phyloP scores from a whole-genome alignment of 2,888 invertebrate genomes.

The Plebejus argus region DNA sequence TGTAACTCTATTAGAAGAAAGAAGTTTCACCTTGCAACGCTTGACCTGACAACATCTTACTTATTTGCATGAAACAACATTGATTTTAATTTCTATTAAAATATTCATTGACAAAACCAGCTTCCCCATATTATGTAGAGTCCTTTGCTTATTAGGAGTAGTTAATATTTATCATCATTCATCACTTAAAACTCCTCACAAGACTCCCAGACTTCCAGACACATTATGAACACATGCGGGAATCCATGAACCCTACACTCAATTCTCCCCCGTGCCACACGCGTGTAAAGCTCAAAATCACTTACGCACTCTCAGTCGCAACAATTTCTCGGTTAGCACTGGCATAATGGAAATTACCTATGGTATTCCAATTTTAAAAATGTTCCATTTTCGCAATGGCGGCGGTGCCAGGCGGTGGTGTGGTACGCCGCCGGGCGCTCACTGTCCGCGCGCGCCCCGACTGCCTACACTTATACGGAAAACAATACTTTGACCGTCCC shows the following conservation, averaged over 20 bases:
- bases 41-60: neutral
- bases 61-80: neutral
- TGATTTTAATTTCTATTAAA: neutral
- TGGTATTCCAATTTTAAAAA: slow-evolving; percentile 38
- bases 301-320: slow-evolving; percentile 67
- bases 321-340: slow-evolving; percentile 65
- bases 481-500: slow-evolving; percentile 64
- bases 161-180: neutral
- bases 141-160: neutral
- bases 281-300: slow-evolving; percentile 50
- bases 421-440: slow-evolving; percentile 71
- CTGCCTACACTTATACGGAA: slow-evolving; percentile 67
- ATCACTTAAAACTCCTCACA: neutral
- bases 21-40: neutral
- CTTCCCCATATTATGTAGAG: neutral
- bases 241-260: slow-evolving; percentile 34
- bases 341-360: slow-evolving; percentile 56
- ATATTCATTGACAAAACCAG: neutral
- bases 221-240: slow-evolving; percentile 42
- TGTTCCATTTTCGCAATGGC: slow-evolving; percentile 42
- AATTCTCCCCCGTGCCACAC: slow-evolving; percentile 41
- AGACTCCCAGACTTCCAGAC: neutral
- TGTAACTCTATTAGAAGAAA: too few relatives aligned
- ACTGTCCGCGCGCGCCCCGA: slow-evolving; percentile 65
- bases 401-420: slow-evolving; percentile 68